Percentiles rank a stretch among this genome's conserved stretches.
phyloP scores from a whole-genome alignment of 1,140 invertebrate genomes.

The Temnothorax curvispinosus region DNA sequence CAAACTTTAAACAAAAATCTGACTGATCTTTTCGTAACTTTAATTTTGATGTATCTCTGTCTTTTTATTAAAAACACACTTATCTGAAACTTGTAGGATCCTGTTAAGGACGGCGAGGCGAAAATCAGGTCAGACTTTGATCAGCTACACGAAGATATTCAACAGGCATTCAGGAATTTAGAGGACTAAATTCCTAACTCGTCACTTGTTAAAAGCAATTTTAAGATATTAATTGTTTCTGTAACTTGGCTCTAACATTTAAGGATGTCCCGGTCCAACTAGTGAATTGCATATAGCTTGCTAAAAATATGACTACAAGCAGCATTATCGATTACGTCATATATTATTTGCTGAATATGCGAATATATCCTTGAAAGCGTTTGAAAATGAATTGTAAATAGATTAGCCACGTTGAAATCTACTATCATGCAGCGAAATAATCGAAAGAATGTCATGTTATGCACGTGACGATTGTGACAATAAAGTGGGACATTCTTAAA shows the following conservation, averaged over 20 bases:
- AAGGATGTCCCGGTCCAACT: constrained; percentile 80
- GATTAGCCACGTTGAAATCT: neutral
- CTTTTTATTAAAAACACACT: neutral
- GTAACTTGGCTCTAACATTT: constrained; percentile 73
- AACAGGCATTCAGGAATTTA: constrained; percentile 98
- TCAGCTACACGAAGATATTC: constrained; percentile 97
- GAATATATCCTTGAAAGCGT: neutral
- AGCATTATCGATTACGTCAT: constrained; percentile 40
- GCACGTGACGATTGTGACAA: constrained; percentile 70
- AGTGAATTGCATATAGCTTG: constrained; percentile 27
- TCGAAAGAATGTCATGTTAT: constrained; percentile 17
- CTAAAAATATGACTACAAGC: constrained; percentile 4
- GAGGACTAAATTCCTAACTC: constrained; percentile 93
- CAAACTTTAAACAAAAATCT: constrained; percentile 1
- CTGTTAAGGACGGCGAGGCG: constrained; percentile 98
- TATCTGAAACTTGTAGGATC: constrained; percentile 90
- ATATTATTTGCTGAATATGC: constrained; percentile 21
- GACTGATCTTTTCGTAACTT: constrained; percentile 2
- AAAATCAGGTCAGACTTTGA: constrained; percentile 99
- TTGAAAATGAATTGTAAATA: constrained; percentile 46
- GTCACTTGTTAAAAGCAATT: constrained; percentile 60
- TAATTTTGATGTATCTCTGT: neutral
- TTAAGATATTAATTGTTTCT: constrained; percentile 65
- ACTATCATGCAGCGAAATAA: neutral
- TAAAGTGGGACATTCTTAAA: constrained; percentile 80